Percentiles rank a stretch among this genome's conserved stretches.
Conservation (phyloP, 2,113 vertebrate genomes). For the Antigone vipio region DNA sequence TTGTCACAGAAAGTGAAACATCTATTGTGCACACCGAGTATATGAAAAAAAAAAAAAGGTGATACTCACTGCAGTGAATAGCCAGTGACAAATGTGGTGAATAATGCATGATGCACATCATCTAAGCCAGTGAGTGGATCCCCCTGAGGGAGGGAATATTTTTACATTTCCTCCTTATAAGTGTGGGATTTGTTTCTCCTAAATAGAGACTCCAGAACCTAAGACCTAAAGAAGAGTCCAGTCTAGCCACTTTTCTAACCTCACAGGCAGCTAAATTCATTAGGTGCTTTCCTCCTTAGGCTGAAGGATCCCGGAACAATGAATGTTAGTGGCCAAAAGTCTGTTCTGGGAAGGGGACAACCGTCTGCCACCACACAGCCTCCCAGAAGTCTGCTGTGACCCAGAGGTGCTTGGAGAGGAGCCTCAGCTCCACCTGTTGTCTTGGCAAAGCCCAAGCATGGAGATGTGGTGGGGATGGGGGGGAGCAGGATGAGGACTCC, state of each 20-base stretch:
- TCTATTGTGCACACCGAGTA: rapidly evolving
- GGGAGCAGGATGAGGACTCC: not conserved
- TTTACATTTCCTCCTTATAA: not conserved
- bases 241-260: not conserved
- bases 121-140: not conserved
- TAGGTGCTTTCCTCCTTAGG: not conserved
- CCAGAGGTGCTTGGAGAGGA: not conserved
- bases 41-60: not conserved
- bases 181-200: not conserved
- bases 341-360: not conserved
- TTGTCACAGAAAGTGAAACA: not conserved
- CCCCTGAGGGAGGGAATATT: not conserved
- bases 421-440: not conserved
- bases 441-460: not conserved
- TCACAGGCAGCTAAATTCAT: not conserved
- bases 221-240: not conserved
- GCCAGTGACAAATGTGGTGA: not conserved
- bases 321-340: not conserved
- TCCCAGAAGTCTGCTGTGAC: not conserved
- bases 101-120: rapidly evolving
- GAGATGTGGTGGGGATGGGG: not conserved
- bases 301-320: not conserved
- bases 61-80: not conserved
- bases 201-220: not conserved
- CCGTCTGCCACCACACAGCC: not conserved